Evolutionary conservation across 2,888 invertebrate genomes (phyloP).

Genomic region (Melinaea menophilus): DNA sequence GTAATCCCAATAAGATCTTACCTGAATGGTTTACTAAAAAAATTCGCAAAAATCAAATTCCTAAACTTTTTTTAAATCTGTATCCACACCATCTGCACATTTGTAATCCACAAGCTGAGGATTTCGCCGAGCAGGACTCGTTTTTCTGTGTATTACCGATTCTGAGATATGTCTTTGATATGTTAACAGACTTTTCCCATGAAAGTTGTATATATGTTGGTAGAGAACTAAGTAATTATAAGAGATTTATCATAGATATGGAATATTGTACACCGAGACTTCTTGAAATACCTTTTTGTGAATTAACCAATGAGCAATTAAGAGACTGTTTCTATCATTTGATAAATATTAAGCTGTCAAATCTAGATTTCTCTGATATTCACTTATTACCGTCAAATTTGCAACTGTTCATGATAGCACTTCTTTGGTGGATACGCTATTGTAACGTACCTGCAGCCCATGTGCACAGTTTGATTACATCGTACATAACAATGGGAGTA

Average conservation of each 20-base stretch:
- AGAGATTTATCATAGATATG: slow-evolving; percentile 46
- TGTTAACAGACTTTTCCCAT: slow-evolving; percentile 59
- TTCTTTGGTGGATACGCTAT: slow-evolving; percentile 79
- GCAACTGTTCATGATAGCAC: slow-evolving; percentile 76
- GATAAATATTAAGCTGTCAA: slow-evolving; percentile 61
- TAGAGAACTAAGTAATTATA: slow-evolving; percentile 55
- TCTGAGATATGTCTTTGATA: slow-evolving; percentile 77
- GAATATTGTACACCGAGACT: slow-evolving; percentile 46
- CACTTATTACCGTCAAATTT: slow-evolving; percentile 75
- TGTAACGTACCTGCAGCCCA: slow-evolving; percentile 63
- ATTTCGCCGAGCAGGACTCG: slow-evolving; percentile 78
- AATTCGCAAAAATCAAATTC: slow-evolving; percentile 79
- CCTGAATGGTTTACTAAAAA: slow-evolving; percentile 80
- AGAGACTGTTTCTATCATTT: slow-evolving; percentile 67
- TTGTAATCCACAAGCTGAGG: slow-evolving; percentile 84
- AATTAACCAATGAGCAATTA: slow-evolving; percentile 49
- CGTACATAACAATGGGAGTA: slow-evolving; percentile 76
- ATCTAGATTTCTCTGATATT: slow-evolving; percentile 53
- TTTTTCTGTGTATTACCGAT: slow-evolving; percentile 80
- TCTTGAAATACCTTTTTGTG: slow-evolving; percentile 43
- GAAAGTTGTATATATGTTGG: slow-evolving; percentile 59
- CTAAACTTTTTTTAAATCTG: slow-evolving; percentile 83
- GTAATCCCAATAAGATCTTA: slow-evolving; percentile 26
- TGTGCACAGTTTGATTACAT: slow-evolving; percentile 78
- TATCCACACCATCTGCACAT: slow-evolving; percentile 80